Evolutionary conservation across 2,888 invertebrate species (phyloP).

Genomic region (Polydrusus tereticollis): DNA sequence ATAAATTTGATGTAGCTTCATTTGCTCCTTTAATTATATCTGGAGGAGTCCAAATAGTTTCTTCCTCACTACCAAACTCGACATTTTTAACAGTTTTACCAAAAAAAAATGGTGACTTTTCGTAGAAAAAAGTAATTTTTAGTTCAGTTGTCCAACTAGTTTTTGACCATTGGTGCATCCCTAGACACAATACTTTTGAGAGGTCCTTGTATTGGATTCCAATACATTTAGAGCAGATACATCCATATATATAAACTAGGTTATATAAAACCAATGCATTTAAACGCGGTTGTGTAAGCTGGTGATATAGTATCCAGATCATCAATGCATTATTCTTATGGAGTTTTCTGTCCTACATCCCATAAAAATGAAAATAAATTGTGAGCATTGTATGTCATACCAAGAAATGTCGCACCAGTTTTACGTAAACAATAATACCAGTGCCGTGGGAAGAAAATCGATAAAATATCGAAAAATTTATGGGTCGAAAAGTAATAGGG

Average conservation of each 20-base stretch:
- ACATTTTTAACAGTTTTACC: too few relatives aligned
- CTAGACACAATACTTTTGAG: neutral
- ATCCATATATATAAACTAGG: conserved; percentile 2
- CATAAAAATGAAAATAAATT: conserved; percentile 22
- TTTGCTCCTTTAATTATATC: too few relatives aligned
- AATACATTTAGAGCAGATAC: conserved; percentile 5
- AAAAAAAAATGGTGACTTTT: too few relatives aligned
- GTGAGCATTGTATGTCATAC: neutral
- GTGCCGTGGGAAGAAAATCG: neutral
- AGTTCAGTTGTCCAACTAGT: too few relatives aligned
- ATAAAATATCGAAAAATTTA: neutral
- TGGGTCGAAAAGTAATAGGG: neutral
- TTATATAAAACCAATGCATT: conserved; percentile 15
- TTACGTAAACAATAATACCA: neutral
- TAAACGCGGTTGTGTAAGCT: conserved; percentile 16
- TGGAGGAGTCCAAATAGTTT: too few relatives aligned
- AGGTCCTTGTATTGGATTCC: neutral
- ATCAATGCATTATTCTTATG: conserved; percentile 27
- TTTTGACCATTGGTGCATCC: too few relatives aligned
- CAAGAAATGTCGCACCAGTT: conserved; percentile 10
- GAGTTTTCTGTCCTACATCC: conserved; percentile 13
- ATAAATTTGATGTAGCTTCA: too few relatives aligned
- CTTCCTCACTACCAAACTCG: too few relatives aligned
- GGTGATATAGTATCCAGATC: conserved; percentile 23
- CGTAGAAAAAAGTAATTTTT: too few relatives aligned